Percentiles rank a stretch among this genome's conserved stretches.
phyloP scores from a whole-genome alignment of 1,140 invertebrate species.

The Pygmarrhopalites habei region DNA sequence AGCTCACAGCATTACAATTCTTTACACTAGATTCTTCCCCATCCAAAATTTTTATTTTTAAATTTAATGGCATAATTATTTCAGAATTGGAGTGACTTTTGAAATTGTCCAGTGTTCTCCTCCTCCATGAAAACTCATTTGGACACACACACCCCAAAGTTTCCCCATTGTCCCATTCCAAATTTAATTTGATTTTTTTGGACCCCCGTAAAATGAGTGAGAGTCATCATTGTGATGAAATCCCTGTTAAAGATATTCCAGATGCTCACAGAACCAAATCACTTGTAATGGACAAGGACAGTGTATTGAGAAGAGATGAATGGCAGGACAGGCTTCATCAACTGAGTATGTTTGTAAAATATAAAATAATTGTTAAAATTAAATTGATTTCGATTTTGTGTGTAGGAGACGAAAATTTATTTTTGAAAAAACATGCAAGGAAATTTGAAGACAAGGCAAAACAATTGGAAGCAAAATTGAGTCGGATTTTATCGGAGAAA shows the following conservation, averaged over 20 bases:
- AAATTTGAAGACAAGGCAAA: constrained; percentile 6
- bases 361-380: too few species aligned
- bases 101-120: too few species aligned
- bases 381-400: too few species aligned
- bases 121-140: too few species aligned
- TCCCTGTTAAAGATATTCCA: constrained; percentile 8
- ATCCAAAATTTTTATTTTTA: too few species aligned
- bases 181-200: background rate
- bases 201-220: background rate
- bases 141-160: too few species aligned
- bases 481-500: constrained; percentile 5
- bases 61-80: too few species aligned
- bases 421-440: background rate
- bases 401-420: constrained; percentile 10
- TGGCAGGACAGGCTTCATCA: constrained; percentile 2
- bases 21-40: too few species aligned
- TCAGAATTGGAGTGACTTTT: too few species aligned
- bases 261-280: constrained; percentile 10
- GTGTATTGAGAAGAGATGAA: background rate
- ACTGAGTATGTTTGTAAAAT: too few species aligned
- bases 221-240: constrained; percentile 2
- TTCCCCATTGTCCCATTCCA: background rate
- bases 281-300: constrained; percentile 9
- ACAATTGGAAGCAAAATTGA: constrained; percentile 10
- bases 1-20: too few species aligned